Evolutionary conservation across 2,888 invertebrate species (phyloP).

Genomic region (Zaprionus bogoriensis): DNA sequence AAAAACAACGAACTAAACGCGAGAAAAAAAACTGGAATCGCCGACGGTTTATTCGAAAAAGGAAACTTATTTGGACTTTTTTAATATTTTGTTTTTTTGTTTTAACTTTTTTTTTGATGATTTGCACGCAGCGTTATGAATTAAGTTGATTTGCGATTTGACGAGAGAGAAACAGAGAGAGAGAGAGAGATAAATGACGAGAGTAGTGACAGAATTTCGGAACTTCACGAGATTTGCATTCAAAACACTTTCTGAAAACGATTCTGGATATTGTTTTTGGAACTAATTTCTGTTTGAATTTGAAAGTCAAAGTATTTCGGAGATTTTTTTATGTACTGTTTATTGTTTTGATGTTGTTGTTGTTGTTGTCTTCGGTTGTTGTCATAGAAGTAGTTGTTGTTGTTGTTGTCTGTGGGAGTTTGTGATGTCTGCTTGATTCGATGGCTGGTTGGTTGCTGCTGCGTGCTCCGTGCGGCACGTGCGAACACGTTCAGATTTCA

Average conservation of each 20-base stretch:
- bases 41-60: slow-evolving; percentile 35
- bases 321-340: slow-evolving; percentile 3
- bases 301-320: slow-evolving; percentile 14
- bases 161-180: too few species aligned
- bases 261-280: background rate
- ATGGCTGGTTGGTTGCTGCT: slow-evolving; percentile 65
- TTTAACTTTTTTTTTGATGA: slow-evolving; percentile 1
- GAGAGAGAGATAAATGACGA: too few species aligned
- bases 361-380: slow-evolving; percentile 5
- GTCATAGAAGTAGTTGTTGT: slow-evolving; percentile 10
- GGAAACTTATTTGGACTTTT: too few species aligned
- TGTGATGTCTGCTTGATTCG: slow-evolving; percentile 50
- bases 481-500: slow-evolving; percentile 80
- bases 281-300: slow-evolving; percentile 9
- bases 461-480: slow-evolving; percentile 77
- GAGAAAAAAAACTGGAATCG: slow-evolving; percentile 31
- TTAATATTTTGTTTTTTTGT: background rate
- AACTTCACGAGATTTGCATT: slow-evolving; percentile 5
- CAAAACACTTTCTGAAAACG: slow-evolving; percentile 29
- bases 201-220: slow-evolving; percentile 11
- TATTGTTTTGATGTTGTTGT: background rate
- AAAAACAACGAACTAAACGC: slow-evolving; percentile 34
- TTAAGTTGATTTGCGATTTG: slow-evolving; percentile 18
- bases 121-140: slow-evolving; percentile 42
- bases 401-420: slow-evolving; percentile 26